Conservation (phyloP, 2,888 invertebrate genomes). For the Podabrus alpinus region DNA sequence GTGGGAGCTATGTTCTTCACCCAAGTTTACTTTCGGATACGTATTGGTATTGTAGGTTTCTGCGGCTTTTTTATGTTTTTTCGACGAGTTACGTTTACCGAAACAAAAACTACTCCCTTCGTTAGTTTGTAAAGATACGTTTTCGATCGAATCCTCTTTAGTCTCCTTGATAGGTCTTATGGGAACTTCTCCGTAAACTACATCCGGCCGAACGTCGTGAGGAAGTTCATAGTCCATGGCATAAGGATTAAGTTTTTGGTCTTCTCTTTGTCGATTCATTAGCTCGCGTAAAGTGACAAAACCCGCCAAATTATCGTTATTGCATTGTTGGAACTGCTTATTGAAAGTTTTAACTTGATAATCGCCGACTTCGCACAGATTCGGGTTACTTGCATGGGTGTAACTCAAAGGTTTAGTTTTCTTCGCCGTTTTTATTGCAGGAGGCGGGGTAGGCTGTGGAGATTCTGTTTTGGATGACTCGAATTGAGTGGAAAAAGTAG, state of each 20-base stretch:
- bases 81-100: constrained; percentile 51
- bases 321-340: constrained; percentile 51
- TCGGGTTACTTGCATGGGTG: constrained; percentile 74
- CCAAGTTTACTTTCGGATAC: constrained; percentile 47
- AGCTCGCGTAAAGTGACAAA: constrained; percentile 79
- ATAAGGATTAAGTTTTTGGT: constrained; percentile 59
- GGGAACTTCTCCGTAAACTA: constrained; percentile 59
- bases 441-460: constrained; percentile 5
- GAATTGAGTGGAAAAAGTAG: constrained; percentile 45
- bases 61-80: constrained; percentile 42
- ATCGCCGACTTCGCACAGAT: constrained; percentile 65
- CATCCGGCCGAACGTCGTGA: constrained; percentile 59
- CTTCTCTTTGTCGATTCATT: constrained; percentile 79
- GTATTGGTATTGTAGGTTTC: constrained; percentile 44
- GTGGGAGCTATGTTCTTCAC: constrained; percentile 44
- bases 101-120: constrained; percentile 48
- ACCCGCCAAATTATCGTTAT: constrained; percentile 65
- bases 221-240: constrained; percentile 41
- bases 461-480: constrained; percentile 29
- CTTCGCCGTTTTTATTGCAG: constrained; percentile 14
- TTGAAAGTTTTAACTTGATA: constrained; percentile 47
- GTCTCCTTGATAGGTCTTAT: constrained; percentile 43
- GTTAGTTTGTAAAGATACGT: constrained; percentile 10
- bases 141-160: background rate
- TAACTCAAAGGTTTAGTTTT: constrained; percentile 63